Evolutionary conservation across 2,113 vertebrate species (phyloP), one percentile per base, ranked within the genome.

Genomic region (Rhinogobius similis): DNA sequence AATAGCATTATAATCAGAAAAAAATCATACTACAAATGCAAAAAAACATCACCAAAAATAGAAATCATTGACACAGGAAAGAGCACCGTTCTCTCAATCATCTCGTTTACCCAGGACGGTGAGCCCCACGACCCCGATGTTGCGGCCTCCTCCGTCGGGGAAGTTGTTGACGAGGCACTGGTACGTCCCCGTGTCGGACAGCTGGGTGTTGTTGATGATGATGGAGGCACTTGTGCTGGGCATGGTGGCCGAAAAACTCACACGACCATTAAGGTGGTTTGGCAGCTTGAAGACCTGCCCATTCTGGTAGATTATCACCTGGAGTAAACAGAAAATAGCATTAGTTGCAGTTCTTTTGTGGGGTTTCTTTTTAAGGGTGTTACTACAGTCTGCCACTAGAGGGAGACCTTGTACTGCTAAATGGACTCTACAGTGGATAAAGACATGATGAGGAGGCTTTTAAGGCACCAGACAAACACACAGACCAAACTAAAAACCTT

Each of bases 131-230:
- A 98, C 95, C 13, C 97, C 98, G 52, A 99, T 98, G 84, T 96
- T 98, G 70, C 96, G 94, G 70, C 95, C 94, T 6, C 95, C 97
- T 91, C 96, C 91, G 86, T 99, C 98, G 0, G 98, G 98, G 74
- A 97, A 93, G 80, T 99, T 99, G 92, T 99, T 99, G 88, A 99
- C 98, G 92, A 99, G 93, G 87, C 98, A 99, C 92, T 99, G 98
- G 92, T 99, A 99, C 0, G 98, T 99, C 81, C 98, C 98, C 4
- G 98, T 99, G 89, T 99, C 98, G 0, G 96, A 95, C 2, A 98
- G 94, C 90, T 98, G 96, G 46, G 96, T 99, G 89, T 97, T 98
- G 91, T 99, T 99, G 92, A 99, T 98, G 93, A 98, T 97, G 90
- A 99, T 96, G 80, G 98, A 99, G 93, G 97, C 98, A 93, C 96